A percentile compares a stretch with the other conserved stretches of the same genome.
Conservation (phyloP, 2,888 invertebrate genomes). For the Macrophya annulata region DNA sequence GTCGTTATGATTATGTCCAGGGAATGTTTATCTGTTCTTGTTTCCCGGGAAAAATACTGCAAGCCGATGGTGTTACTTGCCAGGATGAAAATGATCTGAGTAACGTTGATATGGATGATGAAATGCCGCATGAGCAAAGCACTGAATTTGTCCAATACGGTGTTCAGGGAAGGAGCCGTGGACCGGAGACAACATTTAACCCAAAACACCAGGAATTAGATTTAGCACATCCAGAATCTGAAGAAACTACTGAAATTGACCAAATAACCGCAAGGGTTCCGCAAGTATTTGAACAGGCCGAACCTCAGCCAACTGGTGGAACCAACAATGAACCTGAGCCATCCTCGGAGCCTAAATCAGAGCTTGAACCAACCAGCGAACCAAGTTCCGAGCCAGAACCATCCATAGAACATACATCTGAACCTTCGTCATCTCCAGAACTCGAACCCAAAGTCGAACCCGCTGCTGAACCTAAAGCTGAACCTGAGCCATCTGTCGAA, state of each 20-base stretch:
- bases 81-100: constrained; percentile 70
- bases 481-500: constrained; percentile 68
- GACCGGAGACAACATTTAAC: constrained; percentile 62
- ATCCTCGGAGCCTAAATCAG: constrained; percentile 60
- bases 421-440: constrained; percentile 65
- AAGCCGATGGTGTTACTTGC: constrained; percentile 80
- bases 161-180: constrained; percentile 73
- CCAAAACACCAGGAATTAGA: constrained; percentile 64
- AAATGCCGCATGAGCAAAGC: constrained; percentile 62
- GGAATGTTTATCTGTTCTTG: constrained; percentile 87
- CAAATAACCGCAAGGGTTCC: constrained; percentile 46
- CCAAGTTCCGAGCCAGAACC: constrained; percentile 60
- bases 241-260: constrained; percentile 13
- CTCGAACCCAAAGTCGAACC: constrained; percentile 66
- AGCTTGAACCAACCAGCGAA: constrained; percentile 61
- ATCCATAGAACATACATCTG: constrained; percentile 66
- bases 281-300: constrained; percentile 38
- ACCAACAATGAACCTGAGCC: constrained; percentile 68
- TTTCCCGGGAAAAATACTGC: constrained; percentile 82
- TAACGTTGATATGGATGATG: constrained; percentile 69
- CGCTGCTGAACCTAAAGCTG: constrained; percentile 63
- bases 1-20: constrained; percentile 84
- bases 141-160: constrained; percentile 66
- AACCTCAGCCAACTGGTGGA: constrained; percentile 57
- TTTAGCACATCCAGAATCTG: background rate